phyloP scores from a whole-genome alignment of 2,797 vertebrate genomes.

The Takifugu ocellatus region DNA sequence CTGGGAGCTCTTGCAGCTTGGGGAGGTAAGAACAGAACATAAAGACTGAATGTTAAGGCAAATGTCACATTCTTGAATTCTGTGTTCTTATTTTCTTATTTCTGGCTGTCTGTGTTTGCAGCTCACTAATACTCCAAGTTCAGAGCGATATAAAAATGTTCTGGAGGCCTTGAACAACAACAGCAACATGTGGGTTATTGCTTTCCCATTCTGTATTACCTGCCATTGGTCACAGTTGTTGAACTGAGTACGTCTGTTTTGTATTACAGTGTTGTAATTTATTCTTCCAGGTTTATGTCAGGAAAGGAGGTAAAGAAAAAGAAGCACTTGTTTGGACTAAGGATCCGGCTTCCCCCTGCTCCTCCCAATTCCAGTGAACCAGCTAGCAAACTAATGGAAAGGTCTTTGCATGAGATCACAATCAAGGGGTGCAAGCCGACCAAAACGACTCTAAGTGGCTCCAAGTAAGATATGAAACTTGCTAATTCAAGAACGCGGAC shows the following conservation, averaged over 20 bases:
- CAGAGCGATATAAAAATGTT: slow-evolving; percentile 88
- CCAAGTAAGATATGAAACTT: slow-evolving; percentile 72
- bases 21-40: slow-evolving; percentile 75
- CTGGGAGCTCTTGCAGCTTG: slow-evolving; percentile 94
- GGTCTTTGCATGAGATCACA: slow-evolving; percentile 91
- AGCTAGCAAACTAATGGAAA: slow-evolving; percentile 84
- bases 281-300: slow-evolving; percentile 89
- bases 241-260: not conserved
- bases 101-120: slow-evolving; percentile 49
- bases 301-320: slow-evolving; percentile 99
- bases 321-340: slow-evolving; percentile 95
- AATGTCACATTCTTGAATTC: not conserved
- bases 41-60: not conserved
- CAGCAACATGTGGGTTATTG: slow-evolving; percentile 86
- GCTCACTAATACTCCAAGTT: slow-evolving; percentile 88
- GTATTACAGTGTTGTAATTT: not conserved
- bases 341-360: slow-evolving; percentile 93
- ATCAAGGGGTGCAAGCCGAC: slow-evolving; percentile 94
- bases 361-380: slow-evolving; percentile 85
- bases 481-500: slow-evolving; percentile 1
- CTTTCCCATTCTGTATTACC: not conserved
- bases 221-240: not conserved
- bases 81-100: not conserved
- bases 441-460: slow-evolving; percentile 76
- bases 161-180: slow-evolving; percentile 94